Evolutionary conservation across 2,113 vertebrate species (phyloP).

Genomic region (Clarias macrocephalus): DNA sequence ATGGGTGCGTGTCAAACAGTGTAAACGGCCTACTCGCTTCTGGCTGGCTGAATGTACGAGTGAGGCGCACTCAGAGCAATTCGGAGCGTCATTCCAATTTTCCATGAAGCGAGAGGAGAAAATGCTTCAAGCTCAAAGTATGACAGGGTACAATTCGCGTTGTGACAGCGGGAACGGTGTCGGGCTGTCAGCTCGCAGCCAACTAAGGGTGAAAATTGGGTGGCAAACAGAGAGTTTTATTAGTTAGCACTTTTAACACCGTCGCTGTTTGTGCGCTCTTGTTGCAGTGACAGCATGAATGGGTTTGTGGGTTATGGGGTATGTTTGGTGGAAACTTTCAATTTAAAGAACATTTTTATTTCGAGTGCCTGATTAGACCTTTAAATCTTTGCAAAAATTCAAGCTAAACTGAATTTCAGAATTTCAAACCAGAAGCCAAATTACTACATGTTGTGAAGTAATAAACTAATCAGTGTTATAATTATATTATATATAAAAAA

Average conservation of each 20-base stretch:
- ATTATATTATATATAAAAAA: too few species aligned
- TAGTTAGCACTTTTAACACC: neutral
- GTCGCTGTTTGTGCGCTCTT: neutral
- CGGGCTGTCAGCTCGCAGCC: neutral
- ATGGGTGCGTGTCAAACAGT: slow-evolving; percentile 37
- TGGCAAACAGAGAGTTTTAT: neutral
- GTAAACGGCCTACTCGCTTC: slow-evolving; percentile 48
- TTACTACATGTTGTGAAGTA: too few species aligned
- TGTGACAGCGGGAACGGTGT: neutral
- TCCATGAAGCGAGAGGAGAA: slow-evolving; percentile 11
- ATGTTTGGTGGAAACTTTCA: neutral
- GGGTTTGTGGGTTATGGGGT: neutral
- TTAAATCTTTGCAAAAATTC: too few species aligned
- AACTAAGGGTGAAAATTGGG: neutral
- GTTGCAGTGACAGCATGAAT: neutral
- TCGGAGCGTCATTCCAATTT: neutral
- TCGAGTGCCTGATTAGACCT: neutral
- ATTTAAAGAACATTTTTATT: neutral
- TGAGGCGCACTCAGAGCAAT: slow-evolving; percentile 17
- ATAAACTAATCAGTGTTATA: too few species aligned
- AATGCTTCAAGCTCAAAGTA: neutral
- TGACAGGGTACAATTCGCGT: neutral
- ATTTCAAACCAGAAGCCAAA: too few species aligned
- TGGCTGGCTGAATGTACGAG: slow-evolving; percentile 50
- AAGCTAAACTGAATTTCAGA: too few species aligned